Percentiles rank a stretch among this genome's conserved stretches.
Evolutionary conservation across 1,140 invertebrate genomes (phyloP).

Genomic region (Camponotus vicinus): DNA sequence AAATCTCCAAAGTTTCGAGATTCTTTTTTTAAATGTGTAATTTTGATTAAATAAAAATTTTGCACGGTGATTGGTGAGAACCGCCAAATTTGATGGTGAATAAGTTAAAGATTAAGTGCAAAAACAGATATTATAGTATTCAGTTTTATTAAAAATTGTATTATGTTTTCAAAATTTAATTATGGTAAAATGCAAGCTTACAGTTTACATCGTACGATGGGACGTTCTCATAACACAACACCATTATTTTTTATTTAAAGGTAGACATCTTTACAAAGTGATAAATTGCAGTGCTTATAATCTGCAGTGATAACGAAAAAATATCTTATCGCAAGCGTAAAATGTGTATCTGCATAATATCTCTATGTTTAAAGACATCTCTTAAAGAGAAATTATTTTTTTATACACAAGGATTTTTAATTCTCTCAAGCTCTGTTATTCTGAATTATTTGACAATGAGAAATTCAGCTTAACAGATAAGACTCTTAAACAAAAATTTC

Average conservation of each 20-base stretch:
- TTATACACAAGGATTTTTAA: slow-evolving; percentile 17
- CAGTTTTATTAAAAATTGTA: not conserved
- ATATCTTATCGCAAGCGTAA: not conserved
- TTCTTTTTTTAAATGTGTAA: not conserved
- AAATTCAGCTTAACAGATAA: not conserved
- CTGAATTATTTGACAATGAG: slow-evolving; percentile 9
- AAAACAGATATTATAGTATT: not conserved
- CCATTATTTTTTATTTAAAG: slow-evolving; percentile 25
- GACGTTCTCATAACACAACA: not conserved
- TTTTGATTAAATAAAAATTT: not conserved
- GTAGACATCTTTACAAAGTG: not conserved
- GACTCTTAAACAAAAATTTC: slow-evolving; percentile 5
- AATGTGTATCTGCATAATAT: not conserved
- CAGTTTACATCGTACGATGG: not conserved
- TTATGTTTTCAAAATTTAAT: slow-evolving; percentile 27
- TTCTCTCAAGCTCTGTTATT: slow-evolving; percentile 33
- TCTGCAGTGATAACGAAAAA: not conserved
- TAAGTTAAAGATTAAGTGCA: not conserved
- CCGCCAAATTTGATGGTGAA: not conserved
- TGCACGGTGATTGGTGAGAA: not conserved
- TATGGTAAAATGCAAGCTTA: slow-evolving; percentile 10
- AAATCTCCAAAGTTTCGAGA: not conserved
- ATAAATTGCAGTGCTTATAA: slow-evolving; percentile 27
- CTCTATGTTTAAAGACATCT: not conserved
- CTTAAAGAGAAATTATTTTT: not conserved